Conservation (phyloP, 2,888 invertebrate genomes). For the Ypsolopha scabrella region DNA sequence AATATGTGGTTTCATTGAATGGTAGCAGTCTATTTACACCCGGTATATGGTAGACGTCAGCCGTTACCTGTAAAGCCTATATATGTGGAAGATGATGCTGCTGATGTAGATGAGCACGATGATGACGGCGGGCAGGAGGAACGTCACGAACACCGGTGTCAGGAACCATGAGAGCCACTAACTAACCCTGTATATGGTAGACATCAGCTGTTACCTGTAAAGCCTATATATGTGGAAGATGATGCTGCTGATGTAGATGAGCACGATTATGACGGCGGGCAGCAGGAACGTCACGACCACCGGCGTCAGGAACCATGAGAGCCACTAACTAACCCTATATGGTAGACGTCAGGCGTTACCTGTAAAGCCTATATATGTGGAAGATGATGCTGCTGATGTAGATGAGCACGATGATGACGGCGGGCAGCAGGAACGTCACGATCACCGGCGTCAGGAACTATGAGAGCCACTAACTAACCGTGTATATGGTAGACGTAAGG, state of each 20-base stretch:
- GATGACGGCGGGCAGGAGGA: conserved; percentile 86
- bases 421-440: conserved; percentile 87
- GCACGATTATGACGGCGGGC: conserved; percentile 82
- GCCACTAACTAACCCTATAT: too few relatives aligned
- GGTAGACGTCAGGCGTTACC: conserved; percentile 71
- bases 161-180: conserved; percentile 88
- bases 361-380: conserved; percentile 88
- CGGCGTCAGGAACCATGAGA: conserved; percentile 88
- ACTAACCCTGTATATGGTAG: too few relatives aligned
- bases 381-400: conserved; percentile 86
- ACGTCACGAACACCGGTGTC: conserved; percentile 85
- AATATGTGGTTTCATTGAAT: too few relatives aligned
- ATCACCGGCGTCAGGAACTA: conserved; percentile 87
- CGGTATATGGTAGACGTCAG: too few relatives aligned
- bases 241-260: conserved; percentile 85
- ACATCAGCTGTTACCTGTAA: conserved; percentile 76
- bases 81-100: conserved; percentile 86
- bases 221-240: conserved; percentile 89
- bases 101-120: conserved; percentile 85
- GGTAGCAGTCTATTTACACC: too few relatives aligned
- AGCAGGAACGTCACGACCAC: conserved; percentile 87
- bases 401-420: conserved; percentile 83
- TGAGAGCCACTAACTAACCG: too few relatives aligned
- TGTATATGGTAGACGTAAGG: too few relatives aligned
- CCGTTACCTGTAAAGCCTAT: conserved; percentile 84